Percentiles rank a stretch among this genome's conserved stretches.
Conservation (phyloP, 2,113 vertebrate species). For the Pontoporia blainvillei region DNA sequence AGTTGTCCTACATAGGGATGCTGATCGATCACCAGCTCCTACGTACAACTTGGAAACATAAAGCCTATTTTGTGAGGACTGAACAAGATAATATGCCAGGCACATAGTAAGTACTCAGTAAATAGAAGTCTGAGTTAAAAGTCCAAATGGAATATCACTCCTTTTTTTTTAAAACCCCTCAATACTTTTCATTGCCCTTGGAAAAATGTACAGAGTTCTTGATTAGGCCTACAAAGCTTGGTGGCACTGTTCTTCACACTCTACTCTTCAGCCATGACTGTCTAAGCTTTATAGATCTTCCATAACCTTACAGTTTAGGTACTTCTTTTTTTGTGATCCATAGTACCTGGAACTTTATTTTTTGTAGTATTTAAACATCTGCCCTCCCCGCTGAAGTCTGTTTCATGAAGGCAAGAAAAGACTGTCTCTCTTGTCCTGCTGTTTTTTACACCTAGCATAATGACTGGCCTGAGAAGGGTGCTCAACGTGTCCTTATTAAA, state of each 20-base stretch:
- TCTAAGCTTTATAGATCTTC: not conserved
- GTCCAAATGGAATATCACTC: not conserved
- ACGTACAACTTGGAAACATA: not conserved
- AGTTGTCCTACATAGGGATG: not conserved
- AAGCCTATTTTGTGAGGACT: not conserved
- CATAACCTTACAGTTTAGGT: not conserved
- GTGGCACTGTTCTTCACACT: not conserved
- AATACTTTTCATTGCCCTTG: not conserved
- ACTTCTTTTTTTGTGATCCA: not conserved
- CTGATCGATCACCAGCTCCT: not conserved
- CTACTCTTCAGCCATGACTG: not conserved
- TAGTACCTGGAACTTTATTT: not conserved
- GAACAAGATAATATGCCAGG: not conserved
- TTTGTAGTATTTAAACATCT: not conserved
- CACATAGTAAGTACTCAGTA: not conserved
- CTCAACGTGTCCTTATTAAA: not conserved
- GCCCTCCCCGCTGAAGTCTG: not conserved
- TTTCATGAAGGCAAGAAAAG: not conserved
- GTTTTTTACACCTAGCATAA: not conserved
- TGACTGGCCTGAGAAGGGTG: not conserved
- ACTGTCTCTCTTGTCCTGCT: not conserved
- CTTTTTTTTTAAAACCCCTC: not conserved
- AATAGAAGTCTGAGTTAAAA: not conserved
- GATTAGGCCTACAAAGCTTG: not conserved
- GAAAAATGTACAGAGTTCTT: not conserved